Evolutionary conservation across 1,140 invertebrate species (phyloP).

Genomic region (Bathynomus jamesi): DNA sequence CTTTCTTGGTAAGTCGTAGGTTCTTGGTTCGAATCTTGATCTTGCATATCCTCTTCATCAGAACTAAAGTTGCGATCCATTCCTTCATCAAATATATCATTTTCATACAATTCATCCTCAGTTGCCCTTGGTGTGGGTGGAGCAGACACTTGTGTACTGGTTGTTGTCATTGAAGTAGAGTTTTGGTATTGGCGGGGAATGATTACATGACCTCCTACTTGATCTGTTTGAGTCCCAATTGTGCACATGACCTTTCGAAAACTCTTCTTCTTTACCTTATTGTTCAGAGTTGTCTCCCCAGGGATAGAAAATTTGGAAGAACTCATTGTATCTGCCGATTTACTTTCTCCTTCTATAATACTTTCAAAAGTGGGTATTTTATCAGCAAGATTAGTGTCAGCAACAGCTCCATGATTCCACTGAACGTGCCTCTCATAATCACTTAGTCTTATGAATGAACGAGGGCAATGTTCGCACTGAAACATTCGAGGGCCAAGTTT

Average conservation of each 20-base stretch:
- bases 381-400: slow-evolving; percentile 25
- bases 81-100: slow-evolving; percentile 36
- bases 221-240: slow-evolving; percentile 32
- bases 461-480: slow-evolving; percentile 34
- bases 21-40: slow-evolving; percentile 1
- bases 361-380: slow-evolving; percentile 22
- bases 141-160: slow-evolving; percentile 23
- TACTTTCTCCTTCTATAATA: slow-evolving; percentile 23
- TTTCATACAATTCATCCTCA: slow-evolving; percentile 35
- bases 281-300: slow-evolving; percentile 12
- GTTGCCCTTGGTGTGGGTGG: slow-evolving; percentile 29
- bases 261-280: slow-evolving; percentile 6
- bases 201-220: slow-evolving; percentile 32
- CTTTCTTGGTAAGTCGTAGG: not conserved
- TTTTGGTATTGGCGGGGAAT: slow-evolving; percentile 32
- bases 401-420: slow-evolving; percentile 36
- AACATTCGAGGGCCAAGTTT: slow-evolving; percentile 35
- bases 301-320: not conserved
- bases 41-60: slow-evolving; percentile 30
- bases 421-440: slow-evolving; percentile 36
- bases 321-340: slow-evolving; percentile 13
- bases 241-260: slow-evolving; percentile 30
- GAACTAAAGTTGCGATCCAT: slow-evolving; percentile 37
- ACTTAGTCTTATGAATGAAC: slow-evolving; percentile 32
- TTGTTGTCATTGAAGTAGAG: slow-evolving; percentile 5